Percentiles rank a stretch among this genome's conserved stretches.
Conservation (phyloP, 2,113 vertebrate species). For the Podarcis cretensis region DNA sequence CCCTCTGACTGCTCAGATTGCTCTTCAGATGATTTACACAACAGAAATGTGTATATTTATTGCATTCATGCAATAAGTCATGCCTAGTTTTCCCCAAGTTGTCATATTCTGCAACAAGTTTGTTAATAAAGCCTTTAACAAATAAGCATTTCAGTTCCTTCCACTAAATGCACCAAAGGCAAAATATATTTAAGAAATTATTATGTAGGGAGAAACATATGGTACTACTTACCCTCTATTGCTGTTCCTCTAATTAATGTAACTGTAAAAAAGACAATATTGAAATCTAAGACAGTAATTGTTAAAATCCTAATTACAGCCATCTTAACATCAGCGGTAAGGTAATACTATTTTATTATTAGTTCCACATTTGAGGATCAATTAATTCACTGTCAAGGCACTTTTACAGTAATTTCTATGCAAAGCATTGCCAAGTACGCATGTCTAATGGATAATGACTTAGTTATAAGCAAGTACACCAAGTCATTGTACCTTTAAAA, state of each 20-base stretch:
- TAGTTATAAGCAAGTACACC: background rate
- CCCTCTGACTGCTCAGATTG: background rate
- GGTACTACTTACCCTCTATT: slow-evolving; percentile 32
- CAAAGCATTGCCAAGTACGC: slow-evolving; percentile 18
- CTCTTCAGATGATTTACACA: background rate
- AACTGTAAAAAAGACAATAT: slow-evolving; percentile 3
- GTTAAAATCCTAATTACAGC: slow-evolving; percentile 62
- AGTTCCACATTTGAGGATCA: slow-evolving; percentile 39
- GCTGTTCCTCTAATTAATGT: slow-evolving; percentile 35
- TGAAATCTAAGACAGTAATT: slow-evolving; percentile 46
- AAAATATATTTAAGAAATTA: slow-evolving; percentile 24
- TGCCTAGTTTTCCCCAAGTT: background rate
- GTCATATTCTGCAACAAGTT: background rate
- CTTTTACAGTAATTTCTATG: slow-evolving; percentile 44
- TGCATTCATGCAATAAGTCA: background rate
- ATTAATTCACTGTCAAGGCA: slow-evolving; percentile 38
- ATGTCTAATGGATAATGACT: slow-evolving; percentile 26
- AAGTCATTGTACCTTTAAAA: background rate
- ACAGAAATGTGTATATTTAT: background rate
- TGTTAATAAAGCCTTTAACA: background rate
- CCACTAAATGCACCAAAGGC: background rate
- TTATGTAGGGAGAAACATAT: slow-evolving; percentile 39
- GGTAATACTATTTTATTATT: slow-evolving; percentile 41
- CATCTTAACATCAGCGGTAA: slow-evolving; percentile 41
- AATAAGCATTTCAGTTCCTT: background rate